phyloP scores from a whole-genome alignment of 2,888 invertebrate species.

The Harpalus rufipes region DNA sequence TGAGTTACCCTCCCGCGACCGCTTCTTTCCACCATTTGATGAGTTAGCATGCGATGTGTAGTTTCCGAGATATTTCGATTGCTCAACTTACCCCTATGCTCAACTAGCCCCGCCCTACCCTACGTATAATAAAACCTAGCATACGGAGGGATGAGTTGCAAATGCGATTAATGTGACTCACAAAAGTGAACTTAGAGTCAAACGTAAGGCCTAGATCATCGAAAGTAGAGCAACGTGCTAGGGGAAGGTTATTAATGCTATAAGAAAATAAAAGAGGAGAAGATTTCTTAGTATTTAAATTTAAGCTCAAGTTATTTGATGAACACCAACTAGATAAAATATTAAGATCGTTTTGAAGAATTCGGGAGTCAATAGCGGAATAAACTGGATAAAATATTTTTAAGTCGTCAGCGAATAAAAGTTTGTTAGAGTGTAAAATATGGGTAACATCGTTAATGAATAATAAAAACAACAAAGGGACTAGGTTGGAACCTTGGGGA shows the following conservation, averaged over 20 bases:
- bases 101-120: constrained; percentile 23
- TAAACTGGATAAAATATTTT: background rate
- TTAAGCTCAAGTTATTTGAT: background rate
- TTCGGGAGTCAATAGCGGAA: background rate
- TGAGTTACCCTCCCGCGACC: background rate
- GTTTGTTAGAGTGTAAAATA: constrained; percentile 20
- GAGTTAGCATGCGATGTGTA: background rate
- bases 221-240: background rate
- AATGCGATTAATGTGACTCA: background rate
- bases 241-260: background rate
- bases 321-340: background rate
- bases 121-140: constrained; percentile 1
- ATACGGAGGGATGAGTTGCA: background rate
- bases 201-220: background rate
- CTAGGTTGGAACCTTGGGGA: constrained; percentile 8
- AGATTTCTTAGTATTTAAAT: constrained; percentile 5
- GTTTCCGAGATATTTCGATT: constrained; percentile 29
- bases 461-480: constrained; percentile 14
- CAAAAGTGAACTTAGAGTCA: background rate
- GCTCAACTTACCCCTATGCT: constrained; percentile 28
- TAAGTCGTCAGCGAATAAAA: constrained; percentile 5
- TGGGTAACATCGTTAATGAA: constrained; percentile 5
- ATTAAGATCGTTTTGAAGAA: constrained; percentile 10
- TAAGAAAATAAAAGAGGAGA: background rate
- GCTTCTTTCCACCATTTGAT: background rate